Conservation (phyloP, 2,113 vertebrate genomes). For the Gambusia affinis region DNA sequence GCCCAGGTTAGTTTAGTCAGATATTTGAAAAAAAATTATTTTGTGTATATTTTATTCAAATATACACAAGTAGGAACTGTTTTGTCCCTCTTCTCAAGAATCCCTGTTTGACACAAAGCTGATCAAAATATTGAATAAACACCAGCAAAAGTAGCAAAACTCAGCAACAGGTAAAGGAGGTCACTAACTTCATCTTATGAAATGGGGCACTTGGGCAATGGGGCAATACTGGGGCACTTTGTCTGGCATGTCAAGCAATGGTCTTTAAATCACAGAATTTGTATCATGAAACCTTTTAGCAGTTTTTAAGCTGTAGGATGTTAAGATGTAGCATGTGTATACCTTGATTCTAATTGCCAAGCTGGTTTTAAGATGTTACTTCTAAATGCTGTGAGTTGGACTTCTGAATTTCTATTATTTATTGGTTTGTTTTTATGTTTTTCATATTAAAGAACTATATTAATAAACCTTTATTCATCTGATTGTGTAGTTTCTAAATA, state of each 20-base stretch:
- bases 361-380: not conserved
- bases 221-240: too few relatives aligned
- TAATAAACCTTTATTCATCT: conserved; percentile 63
- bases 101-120: too few relatives aligned
- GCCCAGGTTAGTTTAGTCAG: too few relatives aligned
- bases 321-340: not conserved
- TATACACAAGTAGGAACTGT: too few relatives aligned
- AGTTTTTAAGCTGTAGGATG: not conserved
- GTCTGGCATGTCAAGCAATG: too few relatives aligned
- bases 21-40: too few relatives aligned
- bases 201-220: not conserved
- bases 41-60: too few relatives aligned
- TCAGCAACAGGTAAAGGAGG: not conserved
- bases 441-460: conserved; percentile 9
- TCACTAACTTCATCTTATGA: not conserved
- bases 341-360: too few relatives aligned
- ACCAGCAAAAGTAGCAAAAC: too few relatives aligned
- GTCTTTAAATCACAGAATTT: too few relatives aligned
- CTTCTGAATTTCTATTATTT: conserved; percentile 14
- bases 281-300: not conserved
- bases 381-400: conserved; percentile 19
- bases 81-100: too few relatives aligned
- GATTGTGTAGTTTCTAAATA: conserved; percentile 39
- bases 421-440: conserved; percentile 23
- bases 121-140: too few relatives aligned